Evolutionary conservation across 2,113 vertebrate genomes (phyloP).

Genomic region (Sus scrofa): DNA sequence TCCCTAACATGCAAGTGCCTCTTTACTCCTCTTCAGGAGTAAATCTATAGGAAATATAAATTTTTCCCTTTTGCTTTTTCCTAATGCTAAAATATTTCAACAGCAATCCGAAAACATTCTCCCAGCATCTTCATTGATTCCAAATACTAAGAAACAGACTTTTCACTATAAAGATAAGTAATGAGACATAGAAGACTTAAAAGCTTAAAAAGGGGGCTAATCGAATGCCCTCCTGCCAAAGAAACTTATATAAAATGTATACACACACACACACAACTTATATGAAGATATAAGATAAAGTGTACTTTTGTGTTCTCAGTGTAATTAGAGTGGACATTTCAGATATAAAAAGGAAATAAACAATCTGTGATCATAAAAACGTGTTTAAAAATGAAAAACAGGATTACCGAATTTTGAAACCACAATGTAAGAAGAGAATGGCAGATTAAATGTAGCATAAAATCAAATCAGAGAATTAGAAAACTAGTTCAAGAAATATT

Average conservation of each 20-base stretch:
- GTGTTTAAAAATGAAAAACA: slow-evolving; percentile 43
- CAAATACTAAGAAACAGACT: slow-evolving; percentile 20
- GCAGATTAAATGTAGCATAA: neutral
- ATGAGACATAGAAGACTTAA: neutral
- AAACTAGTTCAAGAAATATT: neutral
- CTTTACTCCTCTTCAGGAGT: neutral
- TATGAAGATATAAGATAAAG: too few species aligned
- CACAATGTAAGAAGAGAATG: neutral
- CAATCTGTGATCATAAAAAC: slow-evolving; percentile 16
- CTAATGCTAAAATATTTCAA: slow-evolving; percentile 13
- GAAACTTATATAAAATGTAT: neutral
- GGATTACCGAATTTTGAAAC: slow-evolving; percentile 35
- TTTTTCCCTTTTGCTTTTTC: neutral
- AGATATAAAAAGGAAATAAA: slow-evolving; percentile 1
- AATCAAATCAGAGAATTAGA: neutral
- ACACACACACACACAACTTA: too few species aligned
- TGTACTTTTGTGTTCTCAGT: neutral
- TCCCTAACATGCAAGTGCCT: neutral
- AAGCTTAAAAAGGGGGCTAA: neutral
- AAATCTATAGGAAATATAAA: neutral
- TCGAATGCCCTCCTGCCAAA: neutral
- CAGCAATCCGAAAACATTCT: neutral
- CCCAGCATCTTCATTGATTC: neutral
- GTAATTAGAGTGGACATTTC: neutral
- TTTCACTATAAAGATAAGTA: neutral